Evolutionary conservation across 2,888 invertebrate species (phyloP).

Genomic region (Gonocerus acuteangulatus): DNA sequence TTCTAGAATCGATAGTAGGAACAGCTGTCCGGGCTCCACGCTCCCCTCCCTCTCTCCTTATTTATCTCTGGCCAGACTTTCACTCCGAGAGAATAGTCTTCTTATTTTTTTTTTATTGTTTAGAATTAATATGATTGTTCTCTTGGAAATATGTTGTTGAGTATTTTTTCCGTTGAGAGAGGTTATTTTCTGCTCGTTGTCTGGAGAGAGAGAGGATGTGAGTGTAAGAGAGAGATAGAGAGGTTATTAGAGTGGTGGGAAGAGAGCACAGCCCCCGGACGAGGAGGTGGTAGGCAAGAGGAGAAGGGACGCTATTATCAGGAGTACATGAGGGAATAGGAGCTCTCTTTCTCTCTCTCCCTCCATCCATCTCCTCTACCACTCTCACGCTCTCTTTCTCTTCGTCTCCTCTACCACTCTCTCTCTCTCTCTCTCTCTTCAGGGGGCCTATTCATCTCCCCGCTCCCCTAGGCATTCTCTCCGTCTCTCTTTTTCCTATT

Average conservation of each 20-base stretch:
- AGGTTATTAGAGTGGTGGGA: no score
- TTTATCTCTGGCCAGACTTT: conserved; percentile 1
- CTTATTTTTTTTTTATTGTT: conserved; percentile 1
- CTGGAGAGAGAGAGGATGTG: no score
- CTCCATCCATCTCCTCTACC: no score
- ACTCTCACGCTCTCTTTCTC: no score
- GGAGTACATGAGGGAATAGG: conserved; percentile 2
- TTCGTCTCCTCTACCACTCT: no score
- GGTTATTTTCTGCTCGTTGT: no score
- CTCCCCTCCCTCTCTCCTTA: conserved; percentile 10
- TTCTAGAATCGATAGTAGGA: background rate
- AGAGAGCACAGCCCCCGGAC: background rate
- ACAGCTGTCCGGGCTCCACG: conserved; percentile 16
- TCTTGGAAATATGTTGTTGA: background rate
- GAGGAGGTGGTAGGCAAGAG: conserved; percentile 1
- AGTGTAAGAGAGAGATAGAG: background rate
- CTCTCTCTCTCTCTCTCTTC: no score
- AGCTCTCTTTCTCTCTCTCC: conserved; percentile 15
- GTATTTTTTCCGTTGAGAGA: no score
- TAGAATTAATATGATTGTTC: conserved; percentile 2
- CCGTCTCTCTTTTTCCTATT: conserved; percentile 1
- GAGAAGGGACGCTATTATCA: conserved; percentile 4
- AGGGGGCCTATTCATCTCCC: background rate
- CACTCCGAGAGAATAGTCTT: background rate
- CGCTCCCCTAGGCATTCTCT: background rate